Conservation (phyloP, 2,113 vertebrate genomes). For the Coracopsis vasa region DNA sequence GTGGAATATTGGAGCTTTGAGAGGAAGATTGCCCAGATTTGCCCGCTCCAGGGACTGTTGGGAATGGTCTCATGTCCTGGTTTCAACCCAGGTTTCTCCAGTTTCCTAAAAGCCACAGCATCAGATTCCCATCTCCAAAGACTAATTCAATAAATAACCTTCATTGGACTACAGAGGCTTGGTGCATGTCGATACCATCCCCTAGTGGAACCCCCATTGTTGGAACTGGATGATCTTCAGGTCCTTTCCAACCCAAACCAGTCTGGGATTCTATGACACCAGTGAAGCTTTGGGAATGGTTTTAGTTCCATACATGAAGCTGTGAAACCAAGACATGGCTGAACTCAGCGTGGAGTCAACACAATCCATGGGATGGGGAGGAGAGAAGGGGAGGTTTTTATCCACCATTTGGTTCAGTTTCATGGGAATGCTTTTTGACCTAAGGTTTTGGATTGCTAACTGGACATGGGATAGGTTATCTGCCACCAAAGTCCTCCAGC, state of each 20-base stretch:
- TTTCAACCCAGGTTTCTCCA: neutral
- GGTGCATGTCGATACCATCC: fast-evolving
- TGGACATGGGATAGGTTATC: neutral
- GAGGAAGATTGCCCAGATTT: neutral
- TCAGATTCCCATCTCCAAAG: neutral
- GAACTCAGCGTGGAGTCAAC: neutral
- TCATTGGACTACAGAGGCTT: neutral
- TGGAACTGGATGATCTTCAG: neutral
- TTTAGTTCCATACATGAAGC: neutral
- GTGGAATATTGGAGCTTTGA: neutral
- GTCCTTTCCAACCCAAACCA: neutral
- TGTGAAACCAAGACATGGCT: neutral
- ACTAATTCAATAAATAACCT: neutral
- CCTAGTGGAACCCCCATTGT: neutral
- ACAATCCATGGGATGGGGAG: fast-evolving
- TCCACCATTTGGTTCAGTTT: neutral
- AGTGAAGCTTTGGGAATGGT: neutral
- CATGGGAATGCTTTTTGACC: neutral
- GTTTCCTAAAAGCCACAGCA: neutral
- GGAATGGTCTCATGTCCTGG: neutral
- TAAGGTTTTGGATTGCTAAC: neutral
- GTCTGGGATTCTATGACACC: neutral
- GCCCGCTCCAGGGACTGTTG: neutral
- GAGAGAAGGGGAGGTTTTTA: neutral
- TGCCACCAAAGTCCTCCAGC: neutral